A percentile compares a stretch with the other conserved stretches of the same genome.
phyloP scores from a whole-genome alignment of 1,140 invertebrate genomes.

The Lordiphosa stackelbergi region DNA sequence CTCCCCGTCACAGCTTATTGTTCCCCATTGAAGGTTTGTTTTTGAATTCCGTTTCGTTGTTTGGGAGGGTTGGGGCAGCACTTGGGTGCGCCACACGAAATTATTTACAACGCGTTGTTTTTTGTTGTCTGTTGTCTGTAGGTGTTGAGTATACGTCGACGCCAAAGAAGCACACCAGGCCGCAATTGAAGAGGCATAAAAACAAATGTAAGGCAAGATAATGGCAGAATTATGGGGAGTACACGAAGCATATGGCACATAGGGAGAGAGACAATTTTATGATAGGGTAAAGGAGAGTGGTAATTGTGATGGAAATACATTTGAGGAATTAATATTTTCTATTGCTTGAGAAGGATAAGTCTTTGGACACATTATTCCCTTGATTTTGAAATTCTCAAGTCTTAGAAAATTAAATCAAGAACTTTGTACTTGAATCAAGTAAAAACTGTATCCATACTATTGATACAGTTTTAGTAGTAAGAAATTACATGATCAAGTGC shows the following conservation, averaged over 20 bases:
- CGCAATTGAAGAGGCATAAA: constrained; percentile 42
- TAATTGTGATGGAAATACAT: background rate
- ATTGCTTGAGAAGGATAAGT: too few species aligned
- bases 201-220: constrained; percentile 57
- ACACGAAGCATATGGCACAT: constrained; percentile 50
- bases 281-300: background rate
- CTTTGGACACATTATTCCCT: too few species aligned
- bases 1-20: background rate
- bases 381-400: too few species aligned
- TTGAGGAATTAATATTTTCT: background rate
- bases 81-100: constrained; percentile 43
- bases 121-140: constrained; percentile 6
- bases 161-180: constrained; percentile 1
- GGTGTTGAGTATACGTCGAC: constrained; percentile 2
- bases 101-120: constrained; percentile 46
- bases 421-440: too few species aligned
- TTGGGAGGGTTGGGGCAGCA: constrained; percentile 6
- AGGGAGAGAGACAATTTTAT: constrained; percentile 15
- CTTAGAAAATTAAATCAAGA: too few species aligned
- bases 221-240: constrained; percentile 53
- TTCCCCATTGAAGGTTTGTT: constrained; percentile 11
- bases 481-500: too few species aligned
- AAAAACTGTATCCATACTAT: too few species aligned
- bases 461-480: too few species aligned
- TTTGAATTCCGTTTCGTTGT: constrained; percentile 23